Base-by-base conservation (phyloP, 1,140 invertebrate genomes). In the Aphis craccivora region DNA sequence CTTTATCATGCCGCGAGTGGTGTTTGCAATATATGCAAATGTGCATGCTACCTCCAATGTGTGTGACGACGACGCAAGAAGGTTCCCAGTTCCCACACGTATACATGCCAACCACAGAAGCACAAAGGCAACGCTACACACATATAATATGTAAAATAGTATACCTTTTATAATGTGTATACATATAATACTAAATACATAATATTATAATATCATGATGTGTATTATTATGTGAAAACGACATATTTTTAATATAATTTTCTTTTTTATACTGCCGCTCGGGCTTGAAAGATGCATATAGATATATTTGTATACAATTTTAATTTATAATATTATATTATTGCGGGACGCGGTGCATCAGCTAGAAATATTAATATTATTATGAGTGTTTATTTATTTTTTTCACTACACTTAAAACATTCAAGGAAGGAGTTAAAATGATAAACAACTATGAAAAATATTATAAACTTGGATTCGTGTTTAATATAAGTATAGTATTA, bases 51-150 rank as follows among this genome's bases (percentile, higher is more conserved):
- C 30, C 40, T n/a, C 48, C 22, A 14, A 51, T 30, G 53, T 55
- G 53, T 60, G 88, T 35, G 48, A 55, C 51, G 37, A 90, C 53
- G n/a, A 53, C 51, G 48, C 35, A 25, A 55, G 45, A 25, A 87
- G 86, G 86, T 87, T 87, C 45, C 18, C 45, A 87, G 84, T 87
- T 87, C 84, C 86, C 43, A 51, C 45, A 87, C 40, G 40, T 60
- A 30, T 60, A 30, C 30, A 30, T 30, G 4, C 25, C 60, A 30
- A 67, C 14, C n/a, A 14, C 4, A 30, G 60, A n/a, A n/a, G 30
- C 9, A 87, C 45, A 87, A 87, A 87, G 86, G 86, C 43, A 9
- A 87, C 30, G 43, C 30, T 25, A 43, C 84, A 18, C 83, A 22
- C 83, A 23, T 84, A 84, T n/a, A 76, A 76, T 76, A 76, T 76